Evolutionary conservation across 2,888 invertebrate genomes (phyloP).

Genomic region (Sinopyrophorus schimmeli): DNA sequence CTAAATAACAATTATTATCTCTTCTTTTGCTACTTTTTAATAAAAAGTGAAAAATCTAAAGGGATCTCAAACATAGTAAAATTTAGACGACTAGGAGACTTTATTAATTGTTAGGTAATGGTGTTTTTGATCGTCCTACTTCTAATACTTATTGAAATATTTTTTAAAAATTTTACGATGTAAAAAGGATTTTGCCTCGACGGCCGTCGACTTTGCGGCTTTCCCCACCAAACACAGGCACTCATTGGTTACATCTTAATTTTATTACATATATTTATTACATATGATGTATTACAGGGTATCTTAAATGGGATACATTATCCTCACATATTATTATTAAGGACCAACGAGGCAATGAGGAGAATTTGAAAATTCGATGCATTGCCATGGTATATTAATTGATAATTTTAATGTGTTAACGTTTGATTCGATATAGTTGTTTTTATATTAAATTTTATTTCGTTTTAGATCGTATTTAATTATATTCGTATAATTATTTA

Average conservation of each 20-base stretch:
- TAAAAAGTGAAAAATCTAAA: constrained; percentile 11
- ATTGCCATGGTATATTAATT: constrained; percentile 52
- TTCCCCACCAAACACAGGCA: constrained; percentile 56
- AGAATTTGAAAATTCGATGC: constrained; percentile 44
- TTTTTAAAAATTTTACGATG: constrained; percentile 7
- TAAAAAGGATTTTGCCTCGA: constrained; percentile 58
- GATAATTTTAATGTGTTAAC: constrained; percentile 44
- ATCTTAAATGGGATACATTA: constrained; percentile 58
- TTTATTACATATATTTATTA: constrained; percentile 47
- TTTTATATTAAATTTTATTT: constrained; percentile 51
- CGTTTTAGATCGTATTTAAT: constrained; percentile 42
- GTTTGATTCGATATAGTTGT: constrained; percentile 45
- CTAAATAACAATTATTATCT: background rate
- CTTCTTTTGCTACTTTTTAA: constrained; percentile 15
- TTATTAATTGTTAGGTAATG: constrained; percentile 23
- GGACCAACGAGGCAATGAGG: constrained; percentile 54
- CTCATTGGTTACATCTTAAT: constrained; percentile 56
- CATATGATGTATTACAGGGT: constrained; percentile 59
- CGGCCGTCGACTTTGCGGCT: constrained; percentile 58
- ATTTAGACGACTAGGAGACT: constrained; percentile 17
- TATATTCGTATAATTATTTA: constrained; percentile 43
- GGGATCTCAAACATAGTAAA: constrained; percentile 28
- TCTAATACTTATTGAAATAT: background rate
- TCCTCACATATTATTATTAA: constrained; percentile 57
- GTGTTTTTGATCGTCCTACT: background rate